Base-by-base conservation (phyloP, 2,797 vertebrate species). In the Leuciscus waleckii region DNA sequence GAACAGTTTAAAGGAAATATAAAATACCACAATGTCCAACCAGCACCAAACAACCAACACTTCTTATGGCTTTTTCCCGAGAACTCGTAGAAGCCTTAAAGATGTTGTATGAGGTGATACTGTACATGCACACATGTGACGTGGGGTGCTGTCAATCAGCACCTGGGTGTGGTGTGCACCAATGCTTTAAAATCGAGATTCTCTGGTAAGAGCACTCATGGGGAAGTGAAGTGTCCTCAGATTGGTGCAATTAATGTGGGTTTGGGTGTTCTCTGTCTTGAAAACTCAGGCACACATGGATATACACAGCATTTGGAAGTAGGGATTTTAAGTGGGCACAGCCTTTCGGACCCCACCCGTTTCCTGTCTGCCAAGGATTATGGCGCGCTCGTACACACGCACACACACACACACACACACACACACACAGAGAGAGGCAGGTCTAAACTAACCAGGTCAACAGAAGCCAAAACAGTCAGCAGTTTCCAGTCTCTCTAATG, bases 391-490 rank as follows among this genome's bases (percentile, higher is more conserved):
- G 51, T 79, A 68, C 56, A 71, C 35, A 79, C 78, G 84, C 32
- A 23, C 74, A 77, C 54, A 67, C 87, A 82, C 74, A 82, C 54
- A 70, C 43, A 82, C 77, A 87, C 29, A 68, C 65, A 68, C 39
- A 49, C 32, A 61, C 1, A 41, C 1, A 61, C 83, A 77, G 49
- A 41, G 43, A 65, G 51, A 21, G 58, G 69, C 56, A n/a, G 56
- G 56, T 58, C 23, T 80, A 67, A 39, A 74, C 63, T 86, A 82
- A 85, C 74, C 86, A 88, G 88, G 85, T 89, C 88, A 88, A 83
- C 37, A 69, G 63, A 85, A 85, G 86, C 79, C 84, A 84, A 78
- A 86, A 73, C 68, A 84, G 84, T 88, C 86, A 88, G 75, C 86
- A 88, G 79, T 89, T 88, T 85, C 85, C 63, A 58, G 68, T 56